phyloP scores from a whole-genome alignment of 2,113 vertebrate genomes.

The Aptenodytes forsteri region DNA sequence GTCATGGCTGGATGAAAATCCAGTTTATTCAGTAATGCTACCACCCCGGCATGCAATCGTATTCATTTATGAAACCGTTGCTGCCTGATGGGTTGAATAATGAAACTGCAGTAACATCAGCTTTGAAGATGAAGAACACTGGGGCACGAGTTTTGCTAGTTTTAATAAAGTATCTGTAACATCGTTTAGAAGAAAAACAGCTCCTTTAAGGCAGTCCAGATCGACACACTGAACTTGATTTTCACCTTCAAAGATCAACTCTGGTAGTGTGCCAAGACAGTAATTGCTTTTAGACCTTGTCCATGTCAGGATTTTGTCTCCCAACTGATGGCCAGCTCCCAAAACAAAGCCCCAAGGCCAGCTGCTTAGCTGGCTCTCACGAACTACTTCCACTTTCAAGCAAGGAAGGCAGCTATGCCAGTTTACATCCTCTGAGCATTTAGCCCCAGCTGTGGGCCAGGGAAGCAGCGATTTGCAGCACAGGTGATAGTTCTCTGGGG shows the following conservation, averaged over 20 bases:
- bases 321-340: background rate
- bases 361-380: background rate
- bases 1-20: slow-evolving; percentile 17
- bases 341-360: background rate
- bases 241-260: background rate
- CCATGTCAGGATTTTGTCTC: background rate
- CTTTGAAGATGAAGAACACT: background rate
- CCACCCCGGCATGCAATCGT: background rate
- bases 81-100: slow-evolving; percentile 18
- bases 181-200: background rate
- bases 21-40: background rate
- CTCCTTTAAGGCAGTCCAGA: background rate
- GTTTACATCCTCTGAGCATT: background rate
- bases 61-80: background rate
- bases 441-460: background rate
- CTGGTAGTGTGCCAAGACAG: background rate
- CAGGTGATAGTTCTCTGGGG: background rate
- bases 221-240: background rate
- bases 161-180: background rate
- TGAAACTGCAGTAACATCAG: background rate
- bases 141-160: background rate
- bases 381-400: background rate
- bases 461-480: background rate
- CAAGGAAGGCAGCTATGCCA: background rate
- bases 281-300: background rate